phyloP scores from a whole-genome alignment of 1,140 invertebrate species.

The Temnothorax longispinosus region DNA sequence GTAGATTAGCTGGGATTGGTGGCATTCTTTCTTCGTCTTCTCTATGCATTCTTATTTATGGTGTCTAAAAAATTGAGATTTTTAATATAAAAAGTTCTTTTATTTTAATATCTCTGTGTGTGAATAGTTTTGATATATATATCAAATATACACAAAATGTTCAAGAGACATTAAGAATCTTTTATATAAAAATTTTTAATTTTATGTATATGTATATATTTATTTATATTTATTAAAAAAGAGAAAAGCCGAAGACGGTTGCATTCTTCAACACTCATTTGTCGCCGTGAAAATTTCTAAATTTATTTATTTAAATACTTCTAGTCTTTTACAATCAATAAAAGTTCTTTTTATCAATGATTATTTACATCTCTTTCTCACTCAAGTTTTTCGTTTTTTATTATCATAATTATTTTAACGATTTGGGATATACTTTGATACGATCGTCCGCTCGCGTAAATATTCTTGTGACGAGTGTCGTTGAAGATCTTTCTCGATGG shows the following conservation, averaged over 20 bases:
- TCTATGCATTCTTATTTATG: not conserved
- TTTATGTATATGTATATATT: too few species aligned
- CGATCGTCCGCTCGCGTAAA: not conserved
- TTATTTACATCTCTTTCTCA: not conserved
- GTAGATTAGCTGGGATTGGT: slow-evolving; percentile 73
- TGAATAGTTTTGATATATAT: not conserved
- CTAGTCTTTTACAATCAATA: not conserved
- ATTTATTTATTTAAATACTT: not conserved
- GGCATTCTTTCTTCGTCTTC: slow-evolving; percentile 50
- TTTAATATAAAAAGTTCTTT: not conserved
- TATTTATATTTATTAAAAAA: too few species aligned
- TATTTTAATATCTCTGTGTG: not conserved
- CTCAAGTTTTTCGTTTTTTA: not conserved
- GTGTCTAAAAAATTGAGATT: not conserved
- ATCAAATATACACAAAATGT: not conserved
- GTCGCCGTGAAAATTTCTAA: not conserved
- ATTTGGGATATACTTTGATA: not conserved
- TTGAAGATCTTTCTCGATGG: not conserved
- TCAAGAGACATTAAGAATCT: too few species aligned
- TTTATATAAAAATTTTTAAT: too few species aligned
- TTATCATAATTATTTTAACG: not conserved
- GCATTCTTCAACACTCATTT: not conserved
- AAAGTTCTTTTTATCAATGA: not conserved
- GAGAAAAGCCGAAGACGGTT: not conserved
- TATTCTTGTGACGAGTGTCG: slow-evolving; percentile 8